phyloP scores from a whole-genome alignment of 2,797 vertebrate species.

The Muscicapa comitata region DNA sequence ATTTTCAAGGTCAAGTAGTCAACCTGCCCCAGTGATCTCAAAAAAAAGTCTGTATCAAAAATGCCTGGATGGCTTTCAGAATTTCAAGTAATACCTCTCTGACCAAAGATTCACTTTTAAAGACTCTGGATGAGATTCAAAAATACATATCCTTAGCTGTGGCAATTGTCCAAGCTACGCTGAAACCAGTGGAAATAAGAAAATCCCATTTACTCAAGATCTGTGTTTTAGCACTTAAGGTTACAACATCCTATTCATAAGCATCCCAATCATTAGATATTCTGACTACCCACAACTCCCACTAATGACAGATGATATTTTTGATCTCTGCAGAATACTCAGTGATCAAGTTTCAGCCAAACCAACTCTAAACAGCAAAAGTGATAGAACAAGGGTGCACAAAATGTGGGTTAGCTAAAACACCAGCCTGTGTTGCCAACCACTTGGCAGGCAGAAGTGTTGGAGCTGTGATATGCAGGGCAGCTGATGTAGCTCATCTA shows the following conservation, averaged over 20 bases:
- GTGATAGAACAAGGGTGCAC: background rate
- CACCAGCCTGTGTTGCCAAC: background rate
- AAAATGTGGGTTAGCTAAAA: background rate
- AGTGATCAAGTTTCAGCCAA: background rate
- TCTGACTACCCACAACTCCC: background rate
- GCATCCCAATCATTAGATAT: background rate
- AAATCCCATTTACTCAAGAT: background rate
- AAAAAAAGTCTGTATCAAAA: background rate
- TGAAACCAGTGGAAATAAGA: background rate
- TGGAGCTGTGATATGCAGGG: background rate
- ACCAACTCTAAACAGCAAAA: background rate
- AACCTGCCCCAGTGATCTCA: background rate
- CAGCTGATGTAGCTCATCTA: background rate
- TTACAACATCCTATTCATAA: background rate
- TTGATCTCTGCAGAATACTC: background rate
- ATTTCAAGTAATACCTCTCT: background rate
- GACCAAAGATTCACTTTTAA: background rate
- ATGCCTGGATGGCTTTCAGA: background rate
- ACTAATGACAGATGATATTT: background rate
- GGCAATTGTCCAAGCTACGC: background rate
- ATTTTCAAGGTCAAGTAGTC: background rate
- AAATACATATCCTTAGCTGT: background rate
- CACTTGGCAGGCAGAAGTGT: background rate
- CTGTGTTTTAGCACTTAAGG: background rate
- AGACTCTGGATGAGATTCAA: background rate